Conservation (phyloP, 2,888 invertebrate genomes). For the Orchesella flavescens region DNA sequence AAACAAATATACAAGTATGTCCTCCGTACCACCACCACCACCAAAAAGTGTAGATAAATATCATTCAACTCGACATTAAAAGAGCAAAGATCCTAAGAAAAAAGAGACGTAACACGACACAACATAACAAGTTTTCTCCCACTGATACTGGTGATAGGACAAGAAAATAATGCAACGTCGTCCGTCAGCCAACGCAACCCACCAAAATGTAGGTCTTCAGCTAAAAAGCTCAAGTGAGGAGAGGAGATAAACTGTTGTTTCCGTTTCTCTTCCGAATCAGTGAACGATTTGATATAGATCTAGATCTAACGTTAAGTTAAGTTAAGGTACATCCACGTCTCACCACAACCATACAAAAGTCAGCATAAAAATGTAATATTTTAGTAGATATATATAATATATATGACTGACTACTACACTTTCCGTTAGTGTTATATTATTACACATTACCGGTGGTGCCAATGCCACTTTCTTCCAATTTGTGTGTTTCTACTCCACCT, state of each 20-base stretch:
- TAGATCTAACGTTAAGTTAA: too few species aligned
- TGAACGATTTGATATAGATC: too few species aligned
- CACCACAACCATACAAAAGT: too few species aligned
- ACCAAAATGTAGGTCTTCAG: not conserved
- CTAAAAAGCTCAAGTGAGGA: not conserved
- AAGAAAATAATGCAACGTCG: not conserved
- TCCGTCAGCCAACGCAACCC: not conserved
- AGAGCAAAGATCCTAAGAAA: constrained; percentile 33
- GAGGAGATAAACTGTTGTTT: too few species aligned
- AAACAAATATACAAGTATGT: not conserved
- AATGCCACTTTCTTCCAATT: constrained; percentile 27
- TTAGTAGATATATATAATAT: too few species aligned
- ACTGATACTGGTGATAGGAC: too few species aligned
- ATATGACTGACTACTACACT: too few species aligned
- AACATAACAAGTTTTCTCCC: not conserved
- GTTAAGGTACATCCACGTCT: too few species aligned
- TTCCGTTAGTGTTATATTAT: too few species aligned
- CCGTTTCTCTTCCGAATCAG: too few species aligned
- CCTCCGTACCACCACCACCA: not conserved
- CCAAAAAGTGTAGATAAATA: not conserved
- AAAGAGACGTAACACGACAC: not conserved
- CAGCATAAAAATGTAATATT: too few species aligned
- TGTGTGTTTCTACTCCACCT: constrained; percentile 10
- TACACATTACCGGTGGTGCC: not conserved
- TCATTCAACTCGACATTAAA: constrained; percentile 41